A percentile compares a stretch with the other conserved stretches of the same genome.
phyloP scores from a whole-genome alignment of 2,113 vertebrate species.

The Sitta europaea region DNA sequence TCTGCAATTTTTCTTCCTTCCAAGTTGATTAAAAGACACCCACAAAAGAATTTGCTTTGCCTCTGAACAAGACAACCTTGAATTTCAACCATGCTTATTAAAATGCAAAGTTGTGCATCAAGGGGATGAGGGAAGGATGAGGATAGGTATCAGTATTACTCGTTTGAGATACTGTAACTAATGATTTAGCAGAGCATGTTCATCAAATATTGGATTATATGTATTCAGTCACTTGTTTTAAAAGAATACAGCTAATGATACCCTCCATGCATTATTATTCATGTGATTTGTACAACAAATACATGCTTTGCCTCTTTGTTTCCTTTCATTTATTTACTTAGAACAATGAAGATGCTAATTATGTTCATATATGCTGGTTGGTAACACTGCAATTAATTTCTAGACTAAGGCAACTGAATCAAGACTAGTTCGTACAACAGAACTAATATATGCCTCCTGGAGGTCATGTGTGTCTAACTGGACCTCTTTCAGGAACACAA shows the following conservation, averaged over 20 bases:
- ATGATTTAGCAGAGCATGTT: slow-evolving; percentile 5
- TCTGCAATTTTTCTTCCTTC: neutral
- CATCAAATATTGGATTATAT: neutral
- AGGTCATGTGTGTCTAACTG: neutral
- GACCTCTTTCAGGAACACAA: neutral
- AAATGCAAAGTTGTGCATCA: slow-evolving; percentile 25
- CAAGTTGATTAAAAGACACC: neutral
- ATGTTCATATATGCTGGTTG: neutral
- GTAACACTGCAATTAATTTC: neutral
- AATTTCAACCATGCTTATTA: slow-evolving; percentile 21
- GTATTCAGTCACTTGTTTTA: neutral
- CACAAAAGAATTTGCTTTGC: neutral
- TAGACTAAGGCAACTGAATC: neutral
- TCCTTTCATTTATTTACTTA: slow-evolving; percentile 38
- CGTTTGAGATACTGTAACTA: slow-evolving; percentile 8
- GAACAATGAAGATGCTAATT: slow-evolving; percentile 24
- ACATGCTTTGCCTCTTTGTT: neutral
- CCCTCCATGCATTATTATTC: neutral
- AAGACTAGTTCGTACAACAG: neutral
- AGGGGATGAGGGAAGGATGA: neutral
- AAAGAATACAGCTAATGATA: slow-evolving; percentile 22
- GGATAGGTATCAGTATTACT: neutral
- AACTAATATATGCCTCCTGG: neutral
- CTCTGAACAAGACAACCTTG: neutral
- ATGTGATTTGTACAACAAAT: neutral